Evolutionary conservation across 2,888 invertebrate species (phyloP), one percentile per base, ranked within the genome.

Genomic region (Drosophila kanekoi): DNA sequence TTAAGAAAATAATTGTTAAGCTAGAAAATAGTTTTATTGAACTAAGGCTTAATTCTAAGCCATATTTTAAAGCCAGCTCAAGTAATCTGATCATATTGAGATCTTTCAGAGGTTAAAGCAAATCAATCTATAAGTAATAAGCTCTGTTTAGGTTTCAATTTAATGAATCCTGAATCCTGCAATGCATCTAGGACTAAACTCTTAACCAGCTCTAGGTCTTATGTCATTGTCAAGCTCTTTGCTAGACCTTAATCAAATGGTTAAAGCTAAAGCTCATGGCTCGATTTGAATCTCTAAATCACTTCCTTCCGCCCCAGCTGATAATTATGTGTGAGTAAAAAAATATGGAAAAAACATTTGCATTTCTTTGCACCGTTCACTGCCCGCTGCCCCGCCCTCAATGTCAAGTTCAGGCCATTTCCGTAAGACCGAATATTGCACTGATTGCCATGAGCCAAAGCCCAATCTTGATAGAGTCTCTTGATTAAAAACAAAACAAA

Each of bases 371-470:
- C 11, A 18, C 41, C 2, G 33, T 3, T 13, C n/a, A 16, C 40
- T 23, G 35, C 35, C 48, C 13, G 18, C n/a, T 9, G 52, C 23
- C 40, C 41, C 38, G n/a, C 32, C 59, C 59, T 37, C 87, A 87
- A 87, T 70, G 80, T 80, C 85, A 87, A 84, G 85, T 85, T 87
- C 78, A 87, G 67, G 54, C 49, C 64, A 77, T 72, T 77, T 84
- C 81, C 86, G 81, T 65, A 54, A 61, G 57, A 40, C 64, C 48
- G 72, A 75, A 67, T 67, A 65, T 33, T 77, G 76, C 76, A 72
- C 64, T 75, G 47, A 63, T 68, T 76, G 76, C 63, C 77, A 60
- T 40, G 44, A 47, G 33, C 18, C 52, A 32, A 37, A 52, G 49
- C 14, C n/a, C 20, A 45, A 70, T 65, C 69, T 70, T 75, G 72